phyloP scores from a whole-genome alignment of 2,888 invertebrate genomes.

The Podabrus alpinus region DNA sequence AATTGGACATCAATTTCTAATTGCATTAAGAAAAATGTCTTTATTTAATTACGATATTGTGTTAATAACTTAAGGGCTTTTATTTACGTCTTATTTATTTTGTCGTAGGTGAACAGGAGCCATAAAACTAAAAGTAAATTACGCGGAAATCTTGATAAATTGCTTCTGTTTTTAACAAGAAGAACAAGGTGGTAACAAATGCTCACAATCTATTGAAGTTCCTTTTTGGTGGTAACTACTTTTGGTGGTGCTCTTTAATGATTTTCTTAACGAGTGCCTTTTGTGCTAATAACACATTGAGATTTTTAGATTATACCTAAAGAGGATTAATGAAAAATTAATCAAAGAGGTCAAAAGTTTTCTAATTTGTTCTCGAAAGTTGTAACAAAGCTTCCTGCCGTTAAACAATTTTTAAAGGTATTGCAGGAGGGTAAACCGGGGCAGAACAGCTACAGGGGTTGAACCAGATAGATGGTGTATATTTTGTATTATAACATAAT shows the following conservation, averaged over 20 bases:
- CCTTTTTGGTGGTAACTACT: conserved; percentile 9
- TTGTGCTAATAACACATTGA: conserved; percentile 16
- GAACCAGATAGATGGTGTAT: too few relatives aligned
- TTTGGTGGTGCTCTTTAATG: conserved; percentile 14
- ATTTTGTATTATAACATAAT: too few relatives aligned
- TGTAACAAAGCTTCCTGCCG: not conserved
- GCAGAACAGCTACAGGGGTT: not conserved
- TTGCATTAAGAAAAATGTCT: not conserved
- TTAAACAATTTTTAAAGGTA: not conserved
- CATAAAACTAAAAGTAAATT: conserved; percentile 27
- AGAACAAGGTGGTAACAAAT: conserved; percentile 22
- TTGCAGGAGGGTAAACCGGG: not conserved
- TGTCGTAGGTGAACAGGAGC: conserved; percentile 15
- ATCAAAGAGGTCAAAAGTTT: not conserved
- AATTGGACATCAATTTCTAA: not conserved
- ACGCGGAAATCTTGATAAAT: conserved; percentile 29
- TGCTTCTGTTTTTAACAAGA: conserved; percentile 24
- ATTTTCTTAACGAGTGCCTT: conserved; percentile 17
- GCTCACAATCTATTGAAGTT: conserved; percentile 15
- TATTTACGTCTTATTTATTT: conserved; percentile 12
- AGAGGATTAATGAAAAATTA: not conserved
- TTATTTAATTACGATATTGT: not conserved
- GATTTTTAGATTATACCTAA: not conserved
- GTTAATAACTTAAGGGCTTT: not conserved
- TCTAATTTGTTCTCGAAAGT: not conserved